Percentiles rank a stretch among this genome's conserved stretches.
Conservation (phyloP, 2,113 vertebrate genomes). For the Cranoglanis bouderius region DNA sequence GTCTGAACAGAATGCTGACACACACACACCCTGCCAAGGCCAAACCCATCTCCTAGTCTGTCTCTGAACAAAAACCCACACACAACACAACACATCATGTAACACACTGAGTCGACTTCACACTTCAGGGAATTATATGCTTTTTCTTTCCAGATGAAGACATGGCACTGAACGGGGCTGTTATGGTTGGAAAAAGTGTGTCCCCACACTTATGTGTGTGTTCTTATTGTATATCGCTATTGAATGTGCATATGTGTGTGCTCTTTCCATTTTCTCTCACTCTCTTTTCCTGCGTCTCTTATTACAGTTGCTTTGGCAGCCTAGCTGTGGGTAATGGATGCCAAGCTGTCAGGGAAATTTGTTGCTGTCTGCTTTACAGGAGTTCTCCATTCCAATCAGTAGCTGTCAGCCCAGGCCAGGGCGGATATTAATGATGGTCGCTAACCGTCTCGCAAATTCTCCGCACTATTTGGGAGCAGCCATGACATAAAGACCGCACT, state of each 20-base stretch:
- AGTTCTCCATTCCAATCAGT: conserved; percentile 74
- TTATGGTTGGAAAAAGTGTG: conserved; percentile 14
- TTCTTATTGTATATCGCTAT: conserved; percentile 23
- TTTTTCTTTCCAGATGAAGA: conserved; percentile 8
- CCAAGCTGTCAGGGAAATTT: conserved; percentile 76
- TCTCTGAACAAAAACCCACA: conserved; percentile 19
- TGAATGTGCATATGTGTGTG: conserved; percentile 25
- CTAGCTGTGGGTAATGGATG: conserved; percentile 71
- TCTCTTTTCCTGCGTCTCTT: conserved; percentile 60
- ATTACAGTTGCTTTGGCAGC: conserved; percentile 74
- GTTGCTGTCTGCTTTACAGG: conserved; percentile 71
- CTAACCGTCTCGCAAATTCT: conserved; percentile 75
- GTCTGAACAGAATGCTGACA: conserved; percentile 28
- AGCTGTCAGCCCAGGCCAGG: conserved; percentile 67
- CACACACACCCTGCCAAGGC: conserved; percentile 34
- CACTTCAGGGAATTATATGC: conserved; percentile 18
- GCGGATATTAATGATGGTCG: conserved; percentile 75
- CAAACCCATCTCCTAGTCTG: not conserved
- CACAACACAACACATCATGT: conserved; percentile 10
- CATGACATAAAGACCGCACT: conserved; percentile 70
- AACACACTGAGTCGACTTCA: conserved; percentile 19
- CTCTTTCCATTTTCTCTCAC: conserved; percentile 44
- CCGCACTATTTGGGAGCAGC: conserved; percentile 70
- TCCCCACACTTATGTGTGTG: conserved; percentile 32
- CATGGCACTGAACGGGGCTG: conserved; percentile 24